Evolutionary conservation across 2,888 invertebrate species (phyloP).

Genomic region (Eupithecia inturbata): DNA sequence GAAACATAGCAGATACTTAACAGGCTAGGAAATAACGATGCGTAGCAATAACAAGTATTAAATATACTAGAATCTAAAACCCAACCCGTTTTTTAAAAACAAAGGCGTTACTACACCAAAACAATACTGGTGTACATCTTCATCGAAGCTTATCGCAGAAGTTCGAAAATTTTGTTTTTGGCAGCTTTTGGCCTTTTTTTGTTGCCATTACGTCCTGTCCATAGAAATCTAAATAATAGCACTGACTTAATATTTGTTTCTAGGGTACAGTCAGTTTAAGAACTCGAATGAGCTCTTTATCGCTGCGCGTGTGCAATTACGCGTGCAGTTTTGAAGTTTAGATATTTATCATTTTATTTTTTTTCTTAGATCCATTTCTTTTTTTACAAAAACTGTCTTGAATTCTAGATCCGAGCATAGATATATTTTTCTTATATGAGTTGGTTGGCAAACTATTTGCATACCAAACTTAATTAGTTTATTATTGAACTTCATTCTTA

Average conservation of each 20-base stretch:
- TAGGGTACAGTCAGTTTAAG: neutral
- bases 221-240: neutral
- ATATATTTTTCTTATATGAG: neutral
- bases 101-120: neutral
- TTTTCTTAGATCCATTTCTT: neutral
- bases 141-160: neutral
- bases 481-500: neutral
- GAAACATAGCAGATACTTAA: neutral
- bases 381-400: neutral
- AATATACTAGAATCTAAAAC: neutral
- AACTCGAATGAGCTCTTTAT: neutral
- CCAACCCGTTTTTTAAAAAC: neutral
- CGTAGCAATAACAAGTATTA: neutral
- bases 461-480: neutral
- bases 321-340: neutral
- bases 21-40: neutral
- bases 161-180: neutral
- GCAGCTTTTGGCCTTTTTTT: neutral
- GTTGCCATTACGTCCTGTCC: neutral
- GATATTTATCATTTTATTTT: neutral
- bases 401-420: neutral
- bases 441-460: neutral
- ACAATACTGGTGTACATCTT: neutral
- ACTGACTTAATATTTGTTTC: neutral
- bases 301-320: neutral